Conservation (phyloP, 1,140 invertebrate species). For the Cyrtorhinus lividipennis region DNA sequence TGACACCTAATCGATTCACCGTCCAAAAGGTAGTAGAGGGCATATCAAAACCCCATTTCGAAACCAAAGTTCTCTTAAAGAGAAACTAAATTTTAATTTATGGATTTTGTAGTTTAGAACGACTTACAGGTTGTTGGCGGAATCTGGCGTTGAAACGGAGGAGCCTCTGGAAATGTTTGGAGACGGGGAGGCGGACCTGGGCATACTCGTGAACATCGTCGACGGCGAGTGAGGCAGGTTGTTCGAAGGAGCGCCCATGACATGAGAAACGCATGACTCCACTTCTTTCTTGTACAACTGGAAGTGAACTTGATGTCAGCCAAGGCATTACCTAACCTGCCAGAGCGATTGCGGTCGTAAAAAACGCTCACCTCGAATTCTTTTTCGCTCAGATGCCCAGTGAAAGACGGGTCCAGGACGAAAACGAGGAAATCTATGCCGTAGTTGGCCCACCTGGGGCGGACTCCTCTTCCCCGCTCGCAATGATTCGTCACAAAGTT, state of each 20-base stretch:
- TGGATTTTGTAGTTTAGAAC: too few relatives aligned
- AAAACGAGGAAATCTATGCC: slow-evolving; percentile 72
- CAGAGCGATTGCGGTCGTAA: neutral
- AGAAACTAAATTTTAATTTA: too few relatives aligned
- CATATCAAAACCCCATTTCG: too few relatives aligned
- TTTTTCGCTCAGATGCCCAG: slow-evolving; percentile 51
- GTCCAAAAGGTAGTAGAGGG: too few relatives aligned
- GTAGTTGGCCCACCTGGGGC: slow-evolving; percentile 71
- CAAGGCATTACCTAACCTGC: too few relatives aligned
- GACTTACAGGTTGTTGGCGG: neutral
- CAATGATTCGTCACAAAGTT: slow-evolving; percentile 64
- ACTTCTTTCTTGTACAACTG: slow-evolving; percentile 12
- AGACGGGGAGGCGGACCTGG: slow-evolving; percentile 11
- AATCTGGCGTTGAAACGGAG: neutral
- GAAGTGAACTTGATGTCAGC: too few relatives aligned
- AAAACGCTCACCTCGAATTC: slow-evolving; percentile 49
- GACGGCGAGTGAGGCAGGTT: neutral
- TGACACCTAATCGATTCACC: too few relatives aligned
- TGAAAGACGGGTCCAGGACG: slow-evolving; percentile 66
- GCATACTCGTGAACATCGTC: slow-evolving; percentile 11
- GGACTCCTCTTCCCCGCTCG: slow-evolving; percentile 62
- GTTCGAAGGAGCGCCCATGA: slow-evolving; percentile 6
- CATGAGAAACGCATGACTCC: slow-evolving; percentile 4
- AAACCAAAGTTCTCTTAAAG: too few relatives aligned
- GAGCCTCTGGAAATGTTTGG: neutral